Evolutionary conservation across 2,888 invertebrate species (phyloP), one percentile per base, ranked within the genome.

Genomic region (Molorchus minor): DNA sequence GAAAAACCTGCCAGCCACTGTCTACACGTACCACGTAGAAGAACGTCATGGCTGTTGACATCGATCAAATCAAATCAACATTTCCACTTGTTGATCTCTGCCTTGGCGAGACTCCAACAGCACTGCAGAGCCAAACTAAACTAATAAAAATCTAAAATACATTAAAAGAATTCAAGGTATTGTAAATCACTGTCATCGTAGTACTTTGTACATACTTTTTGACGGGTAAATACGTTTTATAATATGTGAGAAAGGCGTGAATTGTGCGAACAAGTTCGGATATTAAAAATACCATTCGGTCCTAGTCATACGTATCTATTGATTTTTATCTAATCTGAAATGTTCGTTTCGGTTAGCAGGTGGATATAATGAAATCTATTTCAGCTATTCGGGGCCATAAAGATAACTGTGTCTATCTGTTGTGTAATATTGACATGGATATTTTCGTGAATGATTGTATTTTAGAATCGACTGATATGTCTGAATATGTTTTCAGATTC

Each of bases 1-100:
- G n/a, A n/a, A n/a, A n/a, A n/a, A n/a, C n/a, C n/a, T n/a, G n/a
- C n/a, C n/a, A n/a, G n/a, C n/a, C n/a, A n/a, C n/a, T n/a, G n/a
- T n/a, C n/a, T n/a, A n/a, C n/a, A n/a, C n/a, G n/a, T n/a, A n/a
- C 33, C 12, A 33, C 12, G 5, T 33, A 33, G 3, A 33, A 10
- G 33, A n/a, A 33, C 33, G n/a, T n/a, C 3, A 25, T 25, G 3
- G n/a, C 12, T 33, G 33, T 33, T 33, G 33, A 33, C 33, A n/a
- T 33, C 33, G 33, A 33, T 3, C 3, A n/a, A 33, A 33, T 33
- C 33, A 33, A 33, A 33, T 7, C 10, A 33, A 10, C 12, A 10
- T 10, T 33, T 33, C 33, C 33, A 33, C 33, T 33, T 33, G 33
- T 33, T 33, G 33, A 33, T 33, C n/a, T n/a, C n/a, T n/a, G n/a